phyloP scores from a whole-genome alignment of 2,888 invertebrate genomes.

The Pandemis heparana region DNA sequence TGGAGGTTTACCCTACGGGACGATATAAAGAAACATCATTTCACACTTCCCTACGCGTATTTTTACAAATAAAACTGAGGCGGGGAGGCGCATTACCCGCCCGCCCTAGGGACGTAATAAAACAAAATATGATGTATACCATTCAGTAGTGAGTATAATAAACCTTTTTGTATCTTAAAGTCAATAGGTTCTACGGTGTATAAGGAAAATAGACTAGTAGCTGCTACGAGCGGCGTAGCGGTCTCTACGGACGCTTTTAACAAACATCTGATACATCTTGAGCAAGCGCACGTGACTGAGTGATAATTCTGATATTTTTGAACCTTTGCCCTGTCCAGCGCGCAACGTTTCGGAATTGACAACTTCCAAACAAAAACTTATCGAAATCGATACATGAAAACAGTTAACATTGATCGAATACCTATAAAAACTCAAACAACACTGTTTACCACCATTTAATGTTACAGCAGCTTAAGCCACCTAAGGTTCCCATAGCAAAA shows the following conservation, averaged over 20 bases:
- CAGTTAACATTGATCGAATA: no score
- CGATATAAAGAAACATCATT: conserved; percentile 65
- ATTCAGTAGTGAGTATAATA: conserved; percentile 29
- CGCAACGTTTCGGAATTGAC: no score
- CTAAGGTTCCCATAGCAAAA: not conserved
- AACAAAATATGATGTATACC: conserved; percentile 39
- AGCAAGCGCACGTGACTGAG: no score
- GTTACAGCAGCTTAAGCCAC: not conserved
- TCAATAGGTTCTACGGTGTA: not conserved
- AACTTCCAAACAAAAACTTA: not conserved
- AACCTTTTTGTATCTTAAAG: conserved; percentile 10
- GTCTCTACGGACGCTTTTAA: not conserved
- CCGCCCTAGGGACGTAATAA: conserved; percentile 51
- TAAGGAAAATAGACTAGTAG: not conserved
- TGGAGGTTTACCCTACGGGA: conserved; percentile 59
- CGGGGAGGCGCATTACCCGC: conserved; percentile 51
- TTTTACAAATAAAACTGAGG: conserved; percentile 56
- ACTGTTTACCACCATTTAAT: not conserved
- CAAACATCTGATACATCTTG: not conserved
- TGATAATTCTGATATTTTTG: no score
- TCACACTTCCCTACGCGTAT: conserved; percentile 63
- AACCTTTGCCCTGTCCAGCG: no score
- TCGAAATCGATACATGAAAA: not conserved
- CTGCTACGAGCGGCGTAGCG: not conserved
- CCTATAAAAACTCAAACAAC: not conserved